Evolutionary conservation across 2,797 vertebrate species (phyloP).

Genomic region (Melanogrammus aeglefinus): DNA sequence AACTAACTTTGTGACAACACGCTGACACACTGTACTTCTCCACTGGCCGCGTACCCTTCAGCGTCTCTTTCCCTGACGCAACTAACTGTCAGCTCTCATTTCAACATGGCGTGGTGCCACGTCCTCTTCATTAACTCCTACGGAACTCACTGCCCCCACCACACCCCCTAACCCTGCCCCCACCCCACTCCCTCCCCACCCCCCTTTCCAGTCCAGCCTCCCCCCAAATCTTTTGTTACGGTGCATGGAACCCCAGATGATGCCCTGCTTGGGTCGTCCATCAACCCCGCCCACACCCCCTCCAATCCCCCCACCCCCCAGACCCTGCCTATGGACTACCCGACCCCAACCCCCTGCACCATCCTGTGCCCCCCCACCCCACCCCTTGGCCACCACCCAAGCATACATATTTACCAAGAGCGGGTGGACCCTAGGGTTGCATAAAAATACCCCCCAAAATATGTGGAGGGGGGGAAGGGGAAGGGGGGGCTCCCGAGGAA

Average conservation of each 20-base stretch:
- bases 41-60: no score
- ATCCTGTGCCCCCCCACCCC: neutral
- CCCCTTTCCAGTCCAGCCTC: no score
- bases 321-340: neutral
- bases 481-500: constrained; percentile 50
- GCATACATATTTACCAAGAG: constrained; percentile 69
- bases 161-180: neutral
- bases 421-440: constrained; percentile 52
- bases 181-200: no score
- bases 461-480: neutral
- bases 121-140: constrained; percentile 57
- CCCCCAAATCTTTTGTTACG: constrained; percentile 61
- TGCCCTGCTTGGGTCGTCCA: constrained; percentile 62
- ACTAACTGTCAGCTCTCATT: neutral
- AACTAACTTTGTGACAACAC: no score
- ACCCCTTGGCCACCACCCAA: constrained; percentile 38
- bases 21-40: no score
- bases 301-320: constrained; percentile 20
- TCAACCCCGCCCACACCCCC: constrained; percentile 53
- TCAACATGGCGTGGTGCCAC: constrained; percentile 16
- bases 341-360: constrained; percentile 24
- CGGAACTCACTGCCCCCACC: constrained; percentile 34
- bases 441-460: constrained; percentile 46
- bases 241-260: constrained; percentile 67
- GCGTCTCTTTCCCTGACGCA: neutral